These are phyloP conservation scores for Hemiscyllium ocellatum DNA, from an alignment of 2,113 vertebrate species.

Conservation along the genomic window DNA sequence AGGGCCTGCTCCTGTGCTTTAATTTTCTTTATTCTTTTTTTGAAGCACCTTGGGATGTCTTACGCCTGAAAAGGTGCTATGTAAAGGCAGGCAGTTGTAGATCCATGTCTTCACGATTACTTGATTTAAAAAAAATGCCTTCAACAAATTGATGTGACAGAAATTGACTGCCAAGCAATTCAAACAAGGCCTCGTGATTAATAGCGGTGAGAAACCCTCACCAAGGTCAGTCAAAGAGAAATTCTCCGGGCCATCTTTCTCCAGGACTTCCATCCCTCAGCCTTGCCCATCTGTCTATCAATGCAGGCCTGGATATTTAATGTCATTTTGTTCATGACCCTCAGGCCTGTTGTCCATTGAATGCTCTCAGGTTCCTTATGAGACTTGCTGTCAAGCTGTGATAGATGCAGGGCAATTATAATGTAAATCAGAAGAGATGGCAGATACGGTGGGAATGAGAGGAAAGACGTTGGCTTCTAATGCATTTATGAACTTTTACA, in stretches of 20 bases:
- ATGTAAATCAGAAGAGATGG: constrained; percentile 13
- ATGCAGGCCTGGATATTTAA: not conserved
- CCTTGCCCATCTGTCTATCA: not conserved
- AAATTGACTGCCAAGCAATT: not conserved
- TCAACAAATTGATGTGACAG: not conserved
- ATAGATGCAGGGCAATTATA: not conserved
- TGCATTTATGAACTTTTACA: not conserved
- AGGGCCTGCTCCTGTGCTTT: no score
- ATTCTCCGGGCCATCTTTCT: not conserved
- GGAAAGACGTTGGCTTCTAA: not conserved
- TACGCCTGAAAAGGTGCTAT: not conserved
- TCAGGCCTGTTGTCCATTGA: not conserved
- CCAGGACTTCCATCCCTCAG: not conserved
- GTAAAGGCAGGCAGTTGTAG: not conserved
- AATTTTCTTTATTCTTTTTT: no score
- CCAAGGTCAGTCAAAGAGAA: not conserved
- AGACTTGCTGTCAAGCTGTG: not conserved
- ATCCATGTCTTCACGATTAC: not conserved
- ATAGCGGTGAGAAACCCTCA: not conserved
- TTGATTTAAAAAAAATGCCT: not conserved
- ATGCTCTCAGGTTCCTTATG: not conserved
- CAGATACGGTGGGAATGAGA: not conserved
- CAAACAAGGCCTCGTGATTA: not conserved
- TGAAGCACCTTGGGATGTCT: not conserved
- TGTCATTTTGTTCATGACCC: not conserved